Conservation (phyloP, 2,797 vertebrate species). For the Bradypodion ventrale region DNA sequence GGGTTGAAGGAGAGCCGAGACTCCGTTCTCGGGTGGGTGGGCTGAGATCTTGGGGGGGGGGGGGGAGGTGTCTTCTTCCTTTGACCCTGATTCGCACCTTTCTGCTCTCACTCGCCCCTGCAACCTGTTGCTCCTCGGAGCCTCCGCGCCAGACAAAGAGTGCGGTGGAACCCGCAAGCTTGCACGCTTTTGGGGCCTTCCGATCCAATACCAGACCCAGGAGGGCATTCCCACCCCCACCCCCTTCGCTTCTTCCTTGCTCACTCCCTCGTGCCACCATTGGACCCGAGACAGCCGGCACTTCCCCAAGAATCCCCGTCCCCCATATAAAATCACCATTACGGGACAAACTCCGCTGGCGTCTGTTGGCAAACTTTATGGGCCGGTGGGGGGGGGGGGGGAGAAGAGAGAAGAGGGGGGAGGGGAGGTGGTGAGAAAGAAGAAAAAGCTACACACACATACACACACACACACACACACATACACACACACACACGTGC, state of each 20-base stretch:
- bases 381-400: constrained; percentile 45
- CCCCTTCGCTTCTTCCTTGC: constrained; percentile 54
- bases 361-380: constrained; percentile 77
- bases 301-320: constrained; percentile 58
- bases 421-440: constrained; percentile 70
- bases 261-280: constrained; percentile 55
- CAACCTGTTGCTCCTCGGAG: neutral
- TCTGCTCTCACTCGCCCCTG: neutral
- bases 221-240: neutral
- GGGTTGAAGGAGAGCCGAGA: no score
- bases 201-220: neutral
- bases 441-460: constrained; percentile 75
- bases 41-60: no score
- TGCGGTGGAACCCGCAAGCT: neutral
- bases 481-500: no score
- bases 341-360: constrained; percentile 54
- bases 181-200: neutral
- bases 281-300: constrained; percentile 67
- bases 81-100: no score
- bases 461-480: no score
- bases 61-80: no score
- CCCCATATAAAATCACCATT: constrained; percentile 67
- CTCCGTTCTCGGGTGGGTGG: no score
- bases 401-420: constrained; percentile 23
- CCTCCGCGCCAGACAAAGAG: no score